These are phyloP conservation scores for Chrysomallon squamiferum DNA, from an alignment of 1,140 invertebrate genomes.

Conservation along the genomic window DNA sequence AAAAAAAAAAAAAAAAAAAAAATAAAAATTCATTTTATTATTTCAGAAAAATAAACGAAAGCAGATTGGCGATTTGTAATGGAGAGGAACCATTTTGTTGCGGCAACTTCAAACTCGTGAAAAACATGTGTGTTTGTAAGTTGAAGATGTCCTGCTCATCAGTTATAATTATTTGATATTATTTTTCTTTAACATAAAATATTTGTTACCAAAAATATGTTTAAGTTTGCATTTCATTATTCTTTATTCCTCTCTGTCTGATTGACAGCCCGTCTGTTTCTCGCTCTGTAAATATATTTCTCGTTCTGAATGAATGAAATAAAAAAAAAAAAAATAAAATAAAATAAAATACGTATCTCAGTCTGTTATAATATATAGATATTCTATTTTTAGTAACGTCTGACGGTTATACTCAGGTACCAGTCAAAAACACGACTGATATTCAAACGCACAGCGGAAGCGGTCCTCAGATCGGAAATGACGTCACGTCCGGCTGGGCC, in stretches of 20 bases:
- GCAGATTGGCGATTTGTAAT: background rate
- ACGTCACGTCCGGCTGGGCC: conserved; percentile 17
- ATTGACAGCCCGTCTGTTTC: no score
- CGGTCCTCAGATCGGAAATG: conserved; percentile 11
- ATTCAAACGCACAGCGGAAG: background rate
- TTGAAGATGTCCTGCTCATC: background rate
- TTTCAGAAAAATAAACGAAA: conserved; percentile 10
- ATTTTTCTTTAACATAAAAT: background rate
- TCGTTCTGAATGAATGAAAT: no score
- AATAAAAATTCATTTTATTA: no score
- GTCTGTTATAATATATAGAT: no score
- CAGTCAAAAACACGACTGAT: background rate
- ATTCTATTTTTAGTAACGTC: background rate
- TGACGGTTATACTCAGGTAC: no score
- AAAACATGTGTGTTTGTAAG: conserved; percentile 4
- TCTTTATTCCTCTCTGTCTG: no score
- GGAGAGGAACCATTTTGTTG: conserved; percentile 11
- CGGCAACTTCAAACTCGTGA: conserved; percentile 1
- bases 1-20: no score
- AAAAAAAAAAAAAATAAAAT: no score
- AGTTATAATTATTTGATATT: background rate
- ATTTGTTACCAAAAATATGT: background rate
- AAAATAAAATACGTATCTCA: no score
- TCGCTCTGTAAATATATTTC: no score
- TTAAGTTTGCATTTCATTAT: background rate